Conservation (phyloP, 2,113 vertebrate genomes). For the Paracanthobrama guichenoti region DNA sequence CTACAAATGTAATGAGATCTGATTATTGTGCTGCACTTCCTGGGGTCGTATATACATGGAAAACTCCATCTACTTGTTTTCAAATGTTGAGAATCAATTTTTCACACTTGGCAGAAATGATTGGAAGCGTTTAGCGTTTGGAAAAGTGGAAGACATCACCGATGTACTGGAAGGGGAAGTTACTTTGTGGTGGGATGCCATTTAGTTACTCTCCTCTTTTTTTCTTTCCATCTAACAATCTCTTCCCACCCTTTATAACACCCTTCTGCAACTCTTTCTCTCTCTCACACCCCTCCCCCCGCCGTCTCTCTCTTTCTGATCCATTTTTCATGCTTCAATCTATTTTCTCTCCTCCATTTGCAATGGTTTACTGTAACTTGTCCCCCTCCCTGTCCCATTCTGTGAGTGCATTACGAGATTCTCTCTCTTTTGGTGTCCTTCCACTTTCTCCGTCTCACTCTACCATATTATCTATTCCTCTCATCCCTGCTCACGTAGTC, state of each 20-base stretch:
- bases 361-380: slow-evolving; percentile 39
- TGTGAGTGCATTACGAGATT: slow-evolving; percentile 41
- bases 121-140: slow-evolving; percentile 8
- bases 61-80: slow-evolving; percentile 28
- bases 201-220: slow-evolving; percentile 29
- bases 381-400: slow-evolving; percentile 20
- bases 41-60: slow-evolving; percentile 21
- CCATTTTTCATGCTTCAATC: slow-evolving; percentile 49
- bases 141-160: slow-evolving; percentile 16
- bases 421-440: slow-evolving; percentile 27
- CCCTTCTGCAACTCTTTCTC: slow-evolving; percentile 68
- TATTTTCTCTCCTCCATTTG: slow-evolving; percentile 43
- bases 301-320: slow-evolving; percentile 45
- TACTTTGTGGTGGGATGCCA: slow-evolving; percentile 29
- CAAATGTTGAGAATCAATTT: slow-evolving; percentile 24
- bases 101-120: slow-evolving; percentile 4
- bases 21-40: slow-evolving; percentile 22
- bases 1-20: slow-evolving; percentile 33
- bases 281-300: slow-evolving; percentile 58
- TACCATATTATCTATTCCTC: slow-evolving; percentile 63
- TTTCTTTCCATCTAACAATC: slow-evolving; percentile 20
- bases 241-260: slow-evolving; percentile 53
- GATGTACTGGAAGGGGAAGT: slow-evolving; percentile 33
- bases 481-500: slow-evolving; percentile 62
- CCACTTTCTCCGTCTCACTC: slow-evolving; percentile 49